Evolutionary conservation across 2,888 invertebrate genomes (phyloP).

Genomic region (Caenorhabditis sulstoni): DNA sequence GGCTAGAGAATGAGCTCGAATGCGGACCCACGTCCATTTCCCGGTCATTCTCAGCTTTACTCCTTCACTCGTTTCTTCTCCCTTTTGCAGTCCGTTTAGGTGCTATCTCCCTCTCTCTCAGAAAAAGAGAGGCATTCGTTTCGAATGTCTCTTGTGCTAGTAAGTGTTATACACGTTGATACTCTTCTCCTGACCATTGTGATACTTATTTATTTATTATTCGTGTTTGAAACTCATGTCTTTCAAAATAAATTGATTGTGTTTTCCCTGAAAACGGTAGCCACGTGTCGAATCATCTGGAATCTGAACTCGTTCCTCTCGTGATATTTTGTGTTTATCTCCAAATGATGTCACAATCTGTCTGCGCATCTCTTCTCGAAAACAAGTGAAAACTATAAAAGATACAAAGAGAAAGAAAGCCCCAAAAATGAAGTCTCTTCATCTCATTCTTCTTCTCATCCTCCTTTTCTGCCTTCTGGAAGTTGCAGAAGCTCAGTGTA

Average conservation of each 20-base stretch:
- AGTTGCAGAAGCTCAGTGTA: conserved; percentile 40
- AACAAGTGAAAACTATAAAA: conserved; percentile 51
- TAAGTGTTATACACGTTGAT: conserved; percentile 53
- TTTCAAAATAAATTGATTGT: conserved; percentile 8
- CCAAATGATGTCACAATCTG: conserved; percentile 32
- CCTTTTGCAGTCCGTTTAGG: conserved; percentile 19
- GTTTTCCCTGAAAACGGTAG: background rate
- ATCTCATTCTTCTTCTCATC: conserved; percentile 19
- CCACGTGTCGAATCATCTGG: background rate
- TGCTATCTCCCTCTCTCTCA: conserved; percentile 7
- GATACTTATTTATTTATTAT: conserved; percentile 23
- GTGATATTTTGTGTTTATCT: conserved; percentile 14
- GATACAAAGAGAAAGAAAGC: conserved; percentile 10
- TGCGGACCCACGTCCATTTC: conserved; percentile 34
- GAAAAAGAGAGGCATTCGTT: conserved; percentile 2
- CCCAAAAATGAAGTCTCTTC: conserved; percentile 26
- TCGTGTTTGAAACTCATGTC: conserved; percentile 13
- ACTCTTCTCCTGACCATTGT: conserved; percentile 37
- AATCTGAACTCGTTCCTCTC: conserved; percentile 9
- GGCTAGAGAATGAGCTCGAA: conserved; percentile 49
- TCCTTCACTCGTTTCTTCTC: conserved; percentile 18
- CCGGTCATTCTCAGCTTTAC: conserved; percentile 20
- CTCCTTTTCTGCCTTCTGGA: conserved; percentile 37
- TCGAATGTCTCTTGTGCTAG: conserved; percentile 14
- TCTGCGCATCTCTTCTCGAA: conserved; percentile 40